phyloP scores from a whole-genome alignment of 2,113 vertebrate genomes.

The Gobio gobio region DNA sequence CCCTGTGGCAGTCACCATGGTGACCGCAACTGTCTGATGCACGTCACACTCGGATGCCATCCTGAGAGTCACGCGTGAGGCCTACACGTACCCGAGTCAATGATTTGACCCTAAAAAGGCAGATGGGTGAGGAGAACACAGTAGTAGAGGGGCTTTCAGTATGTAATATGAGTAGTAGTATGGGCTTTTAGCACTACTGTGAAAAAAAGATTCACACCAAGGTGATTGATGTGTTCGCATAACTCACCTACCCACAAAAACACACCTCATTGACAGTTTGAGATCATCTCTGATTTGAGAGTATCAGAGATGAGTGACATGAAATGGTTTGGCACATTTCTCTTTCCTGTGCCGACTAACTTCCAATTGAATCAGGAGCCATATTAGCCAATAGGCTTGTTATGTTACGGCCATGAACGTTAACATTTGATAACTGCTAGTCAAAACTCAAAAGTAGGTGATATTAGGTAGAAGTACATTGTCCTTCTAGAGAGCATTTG shows the following conservation, averaged over 20 bases:
- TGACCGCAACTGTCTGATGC: constrained; percentile 67
- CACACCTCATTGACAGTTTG: not conserved
- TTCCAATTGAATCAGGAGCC: too few relatives aligned
- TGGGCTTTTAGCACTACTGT: constrained; percentile 7
- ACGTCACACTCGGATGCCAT: constrained; percentile 59
- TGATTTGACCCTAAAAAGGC: not conserved
- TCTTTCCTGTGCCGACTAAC: too few relatives aligned
- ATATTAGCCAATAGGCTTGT: too few relatives aligned
- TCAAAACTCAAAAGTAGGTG: not conserved
- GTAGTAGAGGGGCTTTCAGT: not conserved
- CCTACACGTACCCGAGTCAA: not conserved
- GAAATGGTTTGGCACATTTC: not conserved
- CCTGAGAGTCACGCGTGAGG: constrained; percentile 3
- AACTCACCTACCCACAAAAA: not conserved
- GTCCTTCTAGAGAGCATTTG: not conserved
- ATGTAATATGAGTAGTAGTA: too few relatives aligned
- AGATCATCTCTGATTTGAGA: not conserved
- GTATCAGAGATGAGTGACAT: not conserved
- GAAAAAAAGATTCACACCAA: not conserved
- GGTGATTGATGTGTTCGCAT: not conserved
- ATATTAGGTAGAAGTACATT: too few relatives aligned
- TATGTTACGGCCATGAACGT: too few relatives aligned
- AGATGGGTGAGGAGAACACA: not conserved
- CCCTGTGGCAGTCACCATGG: constrained; percentile 63
- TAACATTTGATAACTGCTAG: not conserved